Evolutionary conservation across 2,888 invertebrate species (phyloP).

Genomic region (Aethes cnicana): DNA sequence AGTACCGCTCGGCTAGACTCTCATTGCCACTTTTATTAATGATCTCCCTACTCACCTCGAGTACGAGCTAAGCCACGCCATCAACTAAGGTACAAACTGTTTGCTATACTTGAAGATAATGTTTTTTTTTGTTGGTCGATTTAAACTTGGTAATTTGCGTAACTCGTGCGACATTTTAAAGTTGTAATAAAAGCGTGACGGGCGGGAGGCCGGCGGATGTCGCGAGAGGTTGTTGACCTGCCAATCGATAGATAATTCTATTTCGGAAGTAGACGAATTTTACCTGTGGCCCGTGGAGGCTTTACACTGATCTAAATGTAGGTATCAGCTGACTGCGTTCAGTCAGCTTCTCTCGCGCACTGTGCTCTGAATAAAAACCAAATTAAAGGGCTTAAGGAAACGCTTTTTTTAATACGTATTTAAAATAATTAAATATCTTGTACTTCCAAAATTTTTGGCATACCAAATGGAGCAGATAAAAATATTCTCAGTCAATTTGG

Average conservation of each 20-base stretch:
- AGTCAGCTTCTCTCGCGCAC: too few relatives aligned
- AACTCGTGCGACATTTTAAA: slow-evolving; percentile 25
- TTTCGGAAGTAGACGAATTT: slow-evolving; percentile 40
- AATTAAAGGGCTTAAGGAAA: too few relatives aligned
- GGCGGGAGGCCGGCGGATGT: slow-evolving; percentile 42
- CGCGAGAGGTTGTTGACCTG: slow-evolving; percentile 46
- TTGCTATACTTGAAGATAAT: background rate
- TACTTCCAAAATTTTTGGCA: too few relatives aligned
- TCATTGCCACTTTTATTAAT: slow-evolving; percentile 12
- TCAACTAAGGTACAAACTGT: background rate
- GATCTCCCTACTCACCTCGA: background rate
- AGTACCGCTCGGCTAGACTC: background rate
- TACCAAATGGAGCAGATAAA: too few relatives aligned
- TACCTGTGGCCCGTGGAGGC: slow-evolving; percentile 17
- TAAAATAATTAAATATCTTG: too few relatives aligned
- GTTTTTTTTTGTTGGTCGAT: too few relatives aligned
- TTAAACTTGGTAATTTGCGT: slow-evolving; percentile 14
- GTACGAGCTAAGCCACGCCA: background rate
- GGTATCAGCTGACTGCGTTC: background rate
- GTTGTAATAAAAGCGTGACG: slow-evolving; percentile 25
- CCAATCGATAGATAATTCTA: slow-evolving; percentile 47
- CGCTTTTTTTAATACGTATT: too few relatives aligned
- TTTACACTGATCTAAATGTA: slow-evolving; percentile 17
- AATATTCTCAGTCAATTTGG: too few relatives aligned
- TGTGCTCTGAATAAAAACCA: too few relatives aligned